phyloP scores from a whole-genome alignment of 2,113 vertebrate species.

The Microcebus murinus region DNA sequence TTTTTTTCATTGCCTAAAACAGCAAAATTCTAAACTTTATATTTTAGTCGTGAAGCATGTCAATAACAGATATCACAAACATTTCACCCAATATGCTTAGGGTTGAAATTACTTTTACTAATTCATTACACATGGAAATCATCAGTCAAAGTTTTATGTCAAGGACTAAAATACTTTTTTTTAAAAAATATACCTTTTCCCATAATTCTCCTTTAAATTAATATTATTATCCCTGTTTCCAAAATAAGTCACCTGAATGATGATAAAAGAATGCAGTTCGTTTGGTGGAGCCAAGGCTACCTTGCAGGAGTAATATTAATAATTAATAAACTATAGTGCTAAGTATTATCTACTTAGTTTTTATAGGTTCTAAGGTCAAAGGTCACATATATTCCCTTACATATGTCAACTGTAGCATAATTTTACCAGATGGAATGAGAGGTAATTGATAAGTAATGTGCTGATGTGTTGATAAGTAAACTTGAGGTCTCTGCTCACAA shows the following conservation, averaged over 20 bases:
- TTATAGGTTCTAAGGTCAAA: constrained; percentile 45
- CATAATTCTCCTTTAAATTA: not conserved
- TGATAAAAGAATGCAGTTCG: not conserved
- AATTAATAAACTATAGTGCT: not conserved
- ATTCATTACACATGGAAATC: not conserved
- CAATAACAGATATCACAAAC: not conserved
- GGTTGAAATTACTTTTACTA: not conserved
- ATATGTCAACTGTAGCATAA: not conserved
- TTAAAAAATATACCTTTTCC: not conserved
- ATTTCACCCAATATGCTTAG: not conserved
- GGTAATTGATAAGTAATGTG: not conserved
- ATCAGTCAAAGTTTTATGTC: not conserved
- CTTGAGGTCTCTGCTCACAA: not conserved
- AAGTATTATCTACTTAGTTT: constrained; percentile 4
- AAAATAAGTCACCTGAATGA: not conserved
- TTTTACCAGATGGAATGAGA: not conserved
- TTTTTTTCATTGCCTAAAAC: not conserved
- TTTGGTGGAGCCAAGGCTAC: not conserved
- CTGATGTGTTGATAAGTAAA: constrained; percentile 36
- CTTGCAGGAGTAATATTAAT: not conserved
- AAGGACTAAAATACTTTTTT: not conserved
- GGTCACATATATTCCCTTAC: not conserved
- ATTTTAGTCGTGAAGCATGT: not conserved
- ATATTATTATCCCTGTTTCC: not conserved
- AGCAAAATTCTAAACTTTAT: not conserved